Percentiles rank a stretch among this genome's conserved stretches.
Conservation (phyloP, 2,888 invertebrate species). For the Griposia aprilina region DNA sequence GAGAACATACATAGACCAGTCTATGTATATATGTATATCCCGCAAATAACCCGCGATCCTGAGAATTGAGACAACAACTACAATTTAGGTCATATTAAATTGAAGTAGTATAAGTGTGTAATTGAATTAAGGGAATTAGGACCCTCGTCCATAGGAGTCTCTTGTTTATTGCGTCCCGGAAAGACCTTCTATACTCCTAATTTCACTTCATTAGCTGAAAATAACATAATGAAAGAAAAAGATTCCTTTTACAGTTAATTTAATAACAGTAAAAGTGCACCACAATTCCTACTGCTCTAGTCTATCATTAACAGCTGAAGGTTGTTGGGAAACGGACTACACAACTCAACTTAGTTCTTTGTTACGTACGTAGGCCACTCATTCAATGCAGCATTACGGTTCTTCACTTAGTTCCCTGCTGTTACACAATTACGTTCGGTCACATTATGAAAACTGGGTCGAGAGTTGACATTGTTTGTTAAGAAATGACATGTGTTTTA, state of each 20-base stretch:
- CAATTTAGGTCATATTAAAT: not conserved
- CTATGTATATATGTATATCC: too few relatives aligned
- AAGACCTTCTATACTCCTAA: not conserved
- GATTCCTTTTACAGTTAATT: conserved; percentile 11
- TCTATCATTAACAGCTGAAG: conserved; percentile 73
- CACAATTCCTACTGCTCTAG: conserved; percentile 59
- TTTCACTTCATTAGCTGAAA: not conserved
- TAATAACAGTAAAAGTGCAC: conserved; percentile 38
- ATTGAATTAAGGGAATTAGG: conserved; percentile 29
- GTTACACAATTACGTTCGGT: conserved; percentile 76
- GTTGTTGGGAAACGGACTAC: conserved; percentile 80
- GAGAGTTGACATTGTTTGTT: conserved; percentile 62
- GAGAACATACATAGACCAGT: not conserved
- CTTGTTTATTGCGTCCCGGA: not conserved
- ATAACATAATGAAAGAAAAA: conserved; percentile 12
- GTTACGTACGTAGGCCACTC: conserved; percentile 75
- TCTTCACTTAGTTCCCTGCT: conserved; percentile 72
- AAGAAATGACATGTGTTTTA: conserved; percentile 58
- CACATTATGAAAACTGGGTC: conserved; percentile 74
- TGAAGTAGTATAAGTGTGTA: conserved; percentile 8
- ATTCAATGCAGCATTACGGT: conserved; percentile 71
- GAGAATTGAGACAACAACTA: not conserved
- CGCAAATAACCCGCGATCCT: not conserved
- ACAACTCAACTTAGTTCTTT: conserved; percentile 73
- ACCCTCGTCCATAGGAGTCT: not conserved